A percentile compares a stretch with the other conserved stretches of the same genome.
These are phyloP conservation scores for Scopus umbretta DNA, from an alignment of 2,113 vertebrate genomes.

Conservation along the genomic window DNA sequence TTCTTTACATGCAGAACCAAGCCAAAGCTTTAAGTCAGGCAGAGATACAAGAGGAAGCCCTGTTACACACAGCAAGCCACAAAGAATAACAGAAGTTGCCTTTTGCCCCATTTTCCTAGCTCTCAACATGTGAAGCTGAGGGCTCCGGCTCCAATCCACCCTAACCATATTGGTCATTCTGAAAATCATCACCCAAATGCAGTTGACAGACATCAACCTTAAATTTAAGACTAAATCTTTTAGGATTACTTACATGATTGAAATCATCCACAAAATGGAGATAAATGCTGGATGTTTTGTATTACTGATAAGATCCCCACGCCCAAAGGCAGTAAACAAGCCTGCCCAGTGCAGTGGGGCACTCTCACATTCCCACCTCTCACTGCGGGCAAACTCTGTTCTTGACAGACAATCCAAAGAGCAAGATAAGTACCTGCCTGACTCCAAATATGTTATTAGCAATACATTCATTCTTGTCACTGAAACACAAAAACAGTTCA, in stretches of 20 bases:
- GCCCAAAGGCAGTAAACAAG: neutral
- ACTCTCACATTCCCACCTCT: neutral
- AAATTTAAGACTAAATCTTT: neutral
- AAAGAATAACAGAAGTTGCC: neutral
- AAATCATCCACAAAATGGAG: neutral
- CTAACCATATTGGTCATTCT: neutral
- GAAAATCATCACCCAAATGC: neutral
- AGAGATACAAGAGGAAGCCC: neutral
- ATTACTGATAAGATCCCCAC: neutral
- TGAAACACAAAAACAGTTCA: slow-evolving; percentile 76
- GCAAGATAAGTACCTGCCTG: slow-evolving; percentile 49
- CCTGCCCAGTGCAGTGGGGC: neutral
- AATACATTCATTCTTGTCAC: slow-evolving; percentile 60
- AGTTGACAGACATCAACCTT: neutral
- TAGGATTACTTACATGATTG: neutral
- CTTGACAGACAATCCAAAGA: neutral
- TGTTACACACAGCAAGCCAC: neutral
- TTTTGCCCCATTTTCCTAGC: neutral
- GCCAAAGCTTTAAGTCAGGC: neutral
- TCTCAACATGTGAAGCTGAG: neutral
- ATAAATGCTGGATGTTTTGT: neutral
- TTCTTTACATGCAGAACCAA: neutral
- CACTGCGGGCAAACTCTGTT: neutral
- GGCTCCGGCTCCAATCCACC: neutral
- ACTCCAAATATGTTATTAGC: slow-evolving; percentile 14